phyloP scores from a whole-genome alignment of 2,888 invertebrate genomes.

The Ormyrus pomaceus region DNA sequence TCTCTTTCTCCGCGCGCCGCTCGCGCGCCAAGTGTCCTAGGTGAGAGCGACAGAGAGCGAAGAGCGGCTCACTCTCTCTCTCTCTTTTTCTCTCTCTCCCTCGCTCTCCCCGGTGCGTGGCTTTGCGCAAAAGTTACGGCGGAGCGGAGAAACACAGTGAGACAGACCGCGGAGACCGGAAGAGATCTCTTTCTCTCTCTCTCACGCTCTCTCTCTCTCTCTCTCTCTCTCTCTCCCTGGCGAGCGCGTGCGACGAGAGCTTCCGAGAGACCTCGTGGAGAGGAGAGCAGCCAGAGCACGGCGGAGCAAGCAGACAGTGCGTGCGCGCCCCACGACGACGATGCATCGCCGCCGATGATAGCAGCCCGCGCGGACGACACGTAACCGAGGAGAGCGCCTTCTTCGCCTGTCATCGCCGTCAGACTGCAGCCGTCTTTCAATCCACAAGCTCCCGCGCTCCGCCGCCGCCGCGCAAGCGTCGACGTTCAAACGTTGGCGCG shows the following conservation, averaged over 20 bases:
- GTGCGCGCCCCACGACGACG: conserved; percentile 52
- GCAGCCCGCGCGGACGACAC: neutral
- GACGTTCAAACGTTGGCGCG: neutral
- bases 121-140: conserved; percentile 73
- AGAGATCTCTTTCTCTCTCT: conserved; percentile 61
- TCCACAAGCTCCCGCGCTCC: neutral
- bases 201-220: neutral
- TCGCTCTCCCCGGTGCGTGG: conserved; percentile 43
- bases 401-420: neutral
- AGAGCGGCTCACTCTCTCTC: conserved; percentile 54
- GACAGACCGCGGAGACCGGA: conserved; percentile 71
- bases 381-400: neutral
- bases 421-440: too few species aligned
- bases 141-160: conserved; percentile 62
- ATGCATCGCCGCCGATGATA: conserved; percentile 46
- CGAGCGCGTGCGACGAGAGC: conserved; percentile 10
- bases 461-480: conserved; percentile 9
- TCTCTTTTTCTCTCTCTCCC: conserved; percentile 16
- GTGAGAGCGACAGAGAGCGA: conserved; percentile 49
- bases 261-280: conserved; percentile 38
- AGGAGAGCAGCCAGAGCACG: neutral
- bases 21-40: conserved; percentile 44
- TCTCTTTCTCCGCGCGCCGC: conserved; percentile 58
- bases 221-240: conserved; percentile 8
- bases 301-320: conserved; percentile 38